Conservation (phyloP, 2,888 invertebrate species). For the Meghimatium bilineatum region DNA sequence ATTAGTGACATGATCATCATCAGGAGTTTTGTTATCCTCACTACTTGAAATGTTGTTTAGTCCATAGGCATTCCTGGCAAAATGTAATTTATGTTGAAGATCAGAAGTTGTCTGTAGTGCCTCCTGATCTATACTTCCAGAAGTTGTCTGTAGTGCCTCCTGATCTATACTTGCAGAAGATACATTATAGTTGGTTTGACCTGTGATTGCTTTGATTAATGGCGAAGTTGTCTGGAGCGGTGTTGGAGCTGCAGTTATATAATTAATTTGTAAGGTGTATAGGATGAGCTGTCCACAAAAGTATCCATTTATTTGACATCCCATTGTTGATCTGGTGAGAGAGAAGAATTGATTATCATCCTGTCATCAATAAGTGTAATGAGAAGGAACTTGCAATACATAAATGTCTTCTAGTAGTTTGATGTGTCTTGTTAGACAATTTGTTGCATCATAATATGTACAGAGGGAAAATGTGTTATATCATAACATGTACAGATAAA, state of each 20-base stretch:
- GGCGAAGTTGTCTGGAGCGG: neutral
- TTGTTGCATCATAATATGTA: no score
- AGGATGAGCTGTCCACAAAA: neutral
- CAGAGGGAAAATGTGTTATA: no score
- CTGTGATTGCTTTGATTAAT: neutral
- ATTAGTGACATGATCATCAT: no score
- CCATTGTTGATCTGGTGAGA: slow-evolving; percentile 9
- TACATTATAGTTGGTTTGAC: neutral
- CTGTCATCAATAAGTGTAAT: no score
- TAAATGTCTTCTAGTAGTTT: no score
- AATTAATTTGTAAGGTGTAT: neutral
- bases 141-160: neutral
- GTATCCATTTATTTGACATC: neutral
- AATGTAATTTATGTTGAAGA: neutral
- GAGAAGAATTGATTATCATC: neutral
- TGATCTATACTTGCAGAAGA: neutral
- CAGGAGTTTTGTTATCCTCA: neutral
- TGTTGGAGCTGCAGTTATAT: neutral
- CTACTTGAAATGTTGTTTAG: neutral
- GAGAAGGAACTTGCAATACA: no score
- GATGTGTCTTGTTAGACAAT: no score
- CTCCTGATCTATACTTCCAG: neutral
- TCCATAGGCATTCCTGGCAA: neutral
- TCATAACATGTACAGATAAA: no score
- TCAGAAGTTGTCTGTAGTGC: neutral